phyloP scores from a whole-genome alignment of 1,140 invertebrate species.

The Apis cerana region DNA sequence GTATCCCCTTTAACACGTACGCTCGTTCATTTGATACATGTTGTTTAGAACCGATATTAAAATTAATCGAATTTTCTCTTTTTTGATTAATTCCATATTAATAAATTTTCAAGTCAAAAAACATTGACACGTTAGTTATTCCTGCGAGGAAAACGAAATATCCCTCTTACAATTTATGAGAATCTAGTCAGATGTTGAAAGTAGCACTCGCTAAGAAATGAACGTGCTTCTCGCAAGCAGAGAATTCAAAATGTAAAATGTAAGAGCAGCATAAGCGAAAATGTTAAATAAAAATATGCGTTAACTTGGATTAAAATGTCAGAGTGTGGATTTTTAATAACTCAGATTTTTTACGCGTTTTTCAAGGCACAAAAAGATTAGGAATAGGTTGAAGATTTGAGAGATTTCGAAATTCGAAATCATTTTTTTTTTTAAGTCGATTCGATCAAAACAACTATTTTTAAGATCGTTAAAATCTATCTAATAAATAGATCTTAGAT shows the following conservation, averaged over 20 bases:
- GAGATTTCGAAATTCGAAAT: too few species aligned
- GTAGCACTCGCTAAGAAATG: neutral
- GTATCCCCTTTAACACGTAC: too few species aligned
- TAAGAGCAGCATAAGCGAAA: neutral
- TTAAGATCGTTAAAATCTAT: too few species aligned
- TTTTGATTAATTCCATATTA: constrained; percentile 15
- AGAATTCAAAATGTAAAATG: constrained; percentile 7
- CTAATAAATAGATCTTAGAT: too few species aligned
- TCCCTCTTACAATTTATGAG: neutral
- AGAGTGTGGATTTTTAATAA: neutral
- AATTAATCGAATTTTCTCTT: too few species aligned
- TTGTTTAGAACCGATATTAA: too few species aligned
- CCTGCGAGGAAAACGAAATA: neutral
- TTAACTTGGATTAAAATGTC: neutral
- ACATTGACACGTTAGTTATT: neutral
- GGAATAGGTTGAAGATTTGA: too few species aligned
- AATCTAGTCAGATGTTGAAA: neutral
- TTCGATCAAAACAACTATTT: too few species aligned
- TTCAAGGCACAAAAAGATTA: too few species aligned
- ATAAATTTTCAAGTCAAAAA: neutral
- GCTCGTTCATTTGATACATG: too few species aligned
- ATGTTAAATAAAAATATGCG: neutral
- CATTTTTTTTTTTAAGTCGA: too few species aligned
- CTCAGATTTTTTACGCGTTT: too few species aligned
- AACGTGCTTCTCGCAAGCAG: neutral